Base-by-base conservation (phyloP, 2,888 invertebrate genomes). In the Sericinus montela region DNA sequence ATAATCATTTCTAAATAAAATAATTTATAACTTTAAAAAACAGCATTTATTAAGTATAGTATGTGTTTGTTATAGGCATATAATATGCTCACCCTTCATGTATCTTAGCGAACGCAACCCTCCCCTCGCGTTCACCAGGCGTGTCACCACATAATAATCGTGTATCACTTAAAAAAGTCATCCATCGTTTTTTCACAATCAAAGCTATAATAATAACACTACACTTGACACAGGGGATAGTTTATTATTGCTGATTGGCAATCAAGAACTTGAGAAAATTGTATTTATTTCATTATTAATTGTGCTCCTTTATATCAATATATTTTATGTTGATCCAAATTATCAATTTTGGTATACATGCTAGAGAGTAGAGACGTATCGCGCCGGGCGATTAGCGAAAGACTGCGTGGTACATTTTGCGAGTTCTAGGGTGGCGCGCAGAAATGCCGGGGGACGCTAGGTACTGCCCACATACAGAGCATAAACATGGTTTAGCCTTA, bases 81-180 rank as follows among this genome's bases (percentile, higher is more conserved):
- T 45, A 41, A 42, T 40, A n/a, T 39, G 62, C 85, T 86, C 75
- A 87, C 87, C 86, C 85, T 87, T 87, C 87, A 87, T 87, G 68
- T 78, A 72, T 23, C 29, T 25, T 64, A 58, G 51, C 62, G 56
- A 58, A 50, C 63, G 56, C 57, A 57, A 54, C 13, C 65, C 67
- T 62, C 75, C 78, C 75, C 71, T 75, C 66, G 55, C 51, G 48
- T 49, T 53, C 58, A 55, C 55, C 56, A 57, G 54, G 54, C 56
- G 58, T 58, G 58, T 69, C 65, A 68, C 63, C 66, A 72, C 69
- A 72, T 67, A 19, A 19, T 19, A 68, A 56, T 54, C 54, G 56
- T 57, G 34, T 56, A 52, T 63, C 59, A 62, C 60, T 73, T 57
- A 66, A 75, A 75, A 65, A 67, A 72, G 71, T 67, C 59, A 70